Evolutionary conservation across 2,113 vertebrate genomes (phyloP).

Genomic region (Cavia aperea): DNA sequence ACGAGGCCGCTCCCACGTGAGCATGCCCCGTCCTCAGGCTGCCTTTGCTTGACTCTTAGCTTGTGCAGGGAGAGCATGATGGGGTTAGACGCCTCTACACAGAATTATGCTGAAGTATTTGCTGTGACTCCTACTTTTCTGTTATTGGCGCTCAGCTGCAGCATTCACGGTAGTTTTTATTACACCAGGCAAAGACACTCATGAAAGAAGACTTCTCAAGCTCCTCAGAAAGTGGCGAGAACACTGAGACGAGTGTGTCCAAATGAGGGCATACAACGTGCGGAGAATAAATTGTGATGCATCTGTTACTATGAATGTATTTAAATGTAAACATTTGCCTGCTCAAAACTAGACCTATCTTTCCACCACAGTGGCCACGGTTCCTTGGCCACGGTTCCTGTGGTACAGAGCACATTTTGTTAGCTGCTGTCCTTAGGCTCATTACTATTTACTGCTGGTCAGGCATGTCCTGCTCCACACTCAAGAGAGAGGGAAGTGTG

Average conservation of each 20-base stretch:
- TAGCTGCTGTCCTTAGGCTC: neutral
- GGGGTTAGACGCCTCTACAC: accelerated
- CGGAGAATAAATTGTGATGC: neutral
- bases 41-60: neutral
- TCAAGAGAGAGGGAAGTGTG: too few relatives aligned
- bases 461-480: too few relatives aligned
- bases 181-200: neutral
- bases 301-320: neutral
- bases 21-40: neutral
- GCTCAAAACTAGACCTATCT: neutral
- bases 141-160: too few relatives aligned
- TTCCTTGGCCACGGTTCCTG: too few relatives aligned
- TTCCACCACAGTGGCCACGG: neutral
- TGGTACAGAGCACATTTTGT: neutral
- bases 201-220: neutral
- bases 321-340: neutral
- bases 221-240: neutral
- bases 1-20: neutral
- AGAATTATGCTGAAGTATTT: neutral
- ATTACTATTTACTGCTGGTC: neutral
- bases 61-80: neutral
- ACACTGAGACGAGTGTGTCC: neutral
- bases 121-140: neutral
- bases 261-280: neutral
- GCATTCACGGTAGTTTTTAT: neutral